phyloP scores from a whole-genome alignment of 2,797 vertebrate species.

The Semaprochilodus insignis region DNA sequence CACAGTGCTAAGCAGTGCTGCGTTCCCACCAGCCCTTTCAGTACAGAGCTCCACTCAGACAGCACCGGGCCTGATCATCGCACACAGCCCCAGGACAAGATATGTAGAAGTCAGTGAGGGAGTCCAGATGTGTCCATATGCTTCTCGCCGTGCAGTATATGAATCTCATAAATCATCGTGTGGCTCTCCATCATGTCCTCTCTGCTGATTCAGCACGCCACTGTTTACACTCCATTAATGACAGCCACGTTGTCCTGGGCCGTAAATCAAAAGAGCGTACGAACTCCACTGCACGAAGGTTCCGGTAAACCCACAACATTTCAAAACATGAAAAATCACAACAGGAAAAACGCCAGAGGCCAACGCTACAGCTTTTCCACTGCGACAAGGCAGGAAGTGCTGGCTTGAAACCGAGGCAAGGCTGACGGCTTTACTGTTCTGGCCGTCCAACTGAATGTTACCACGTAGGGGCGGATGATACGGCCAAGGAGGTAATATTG shows the following conservation, averaged over 20 bases:
- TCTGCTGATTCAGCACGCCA: not conserved
- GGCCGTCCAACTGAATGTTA: too few relatives aligned
- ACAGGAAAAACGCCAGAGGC: not conserved
- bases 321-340: not conserved
- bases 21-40: not conserved
- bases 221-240: conserved; percentile 13
- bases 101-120: not conserved
- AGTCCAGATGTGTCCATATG: conserved; percentile 27
- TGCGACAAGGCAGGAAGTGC: not conserved
- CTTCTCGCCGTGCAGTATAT: not conserved
- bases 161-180: conserved; percentile 9
- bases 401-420: not conserved
- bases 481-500: too few relatives aligned
- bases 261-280: not conserved
- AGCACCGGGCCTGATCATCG: not conserved
- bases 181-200: not conserved
- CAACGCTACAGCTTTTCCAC: not conserved
- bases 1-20: too few relatives aligned
- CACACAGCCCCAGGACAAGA: not conserved
- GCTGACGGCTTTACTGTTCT: not conserved
- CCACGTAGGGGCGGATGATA: not conserved
- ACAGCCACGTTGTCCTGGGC: not conserved
- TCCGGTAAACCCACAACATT: not conserved
- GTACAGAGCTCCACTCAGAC: not conserved
- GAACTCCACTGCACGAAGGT: not conserved